These are phyloP conservation scores for Ennomos quercinarius DNA, from an alignment of 2,888 invertebrate genomes.

Conservation along the genomic window DNA sequence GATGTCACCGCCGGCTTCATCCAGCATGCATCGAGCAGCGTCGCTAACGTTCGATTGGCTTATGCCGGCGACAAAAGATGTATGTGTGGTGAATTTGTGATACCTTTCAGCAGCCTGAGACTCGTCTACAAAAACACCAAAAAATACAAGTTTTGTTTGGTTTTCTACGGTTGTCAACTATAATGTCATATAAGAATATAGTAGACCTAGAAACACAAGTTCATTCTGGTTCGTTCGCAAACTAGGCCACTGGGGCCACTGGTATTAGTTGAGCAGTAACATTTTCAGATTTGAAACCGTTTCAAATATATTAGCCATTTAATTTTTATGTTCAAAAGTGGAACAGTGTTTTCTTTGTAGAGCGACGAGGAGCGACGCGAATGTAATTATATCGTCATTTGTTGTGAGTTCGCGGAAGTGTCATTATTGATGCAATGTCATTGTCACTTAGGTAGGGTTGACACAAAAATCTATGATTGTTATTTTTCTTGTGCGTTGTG, in stretches of 20 bases:
- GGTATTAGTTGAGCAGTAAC: no score
- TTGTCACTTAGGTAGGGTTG: slow-evolving; percentile 45
- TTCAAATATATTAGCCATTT: slow-evolving; percentile 26
- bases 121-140: no score
- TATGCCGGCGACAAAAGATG: no score
- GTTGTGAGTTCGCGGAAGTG: slow-evolving; percentile 42
- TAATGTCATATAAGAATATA: no score
- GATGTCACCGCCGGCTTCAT: no score
- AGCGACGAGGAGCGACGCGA: slow-evolving; percentile 40
- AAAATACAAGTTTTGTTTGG: no score
- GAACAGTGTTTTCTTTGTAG: slow-evolving; percentile 32
- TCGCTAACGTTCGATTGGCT: no score
- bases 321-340: slow-evolving; percentile 38
- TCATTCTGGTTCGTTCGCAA: neutral
- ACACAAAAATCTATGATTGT: slow-evolving; percentile 10
- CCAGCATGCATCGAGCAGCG: no score
- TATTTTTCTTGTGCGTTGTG: no score
- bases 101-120: no score
- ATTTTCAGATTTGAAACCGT: slow-evolving; percentile 22
- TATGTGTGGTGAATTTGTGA: no score
- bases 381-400: slow-evolving; percentile 56
- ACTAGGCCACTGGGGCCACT: neutral
- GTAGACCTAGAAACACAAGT: neutral
- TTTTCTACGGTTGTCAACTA: no score
- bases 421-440: slow-evolving; percentile 55